A percentile compares a stretch with the other conserved stretches of the same genome.
These are phyloP conservation scores for Ploceus nigricollis DNA, from an alignment of 2,113 vertebrate species.

Conservation along the genomic window DNA sequence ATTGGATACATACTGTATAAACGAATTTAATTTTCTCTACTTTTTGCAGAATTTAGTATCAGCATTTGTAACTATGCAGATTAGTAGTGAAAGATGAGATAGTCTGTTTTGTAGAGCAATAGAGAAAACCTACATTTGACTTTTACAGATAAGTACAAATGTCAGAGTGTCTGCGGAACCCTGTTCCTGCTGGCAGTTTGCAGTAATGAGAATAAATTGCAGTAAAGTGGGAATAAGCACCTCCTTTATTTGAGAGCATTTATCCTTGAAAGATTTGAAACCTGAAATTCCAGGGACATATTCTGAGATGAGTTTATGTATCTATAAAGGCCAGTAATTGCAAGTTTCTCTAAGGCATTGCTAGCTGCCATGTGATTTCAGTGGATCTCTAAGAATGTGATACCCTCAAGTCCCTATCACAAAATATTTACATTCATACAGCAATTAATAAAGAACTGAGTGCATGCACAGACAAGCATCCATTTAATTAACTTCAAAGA, in stretches of 20 bases:
- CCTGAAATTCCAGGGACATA: neutral
- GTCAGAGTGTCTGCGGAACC: neutral
- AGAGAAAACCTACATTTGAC: neutral
- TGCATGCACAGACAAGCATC: neutral
- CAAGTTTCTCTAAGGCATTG: neutral
- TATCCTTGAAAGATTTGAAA: neutral
- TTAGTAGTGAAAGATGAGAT: neutral
- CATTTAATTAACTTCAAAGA: neutral
- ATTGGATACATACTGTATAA: neutral
- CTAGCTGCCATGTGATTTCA: neutral
- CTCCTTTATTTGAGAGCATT: neutral
- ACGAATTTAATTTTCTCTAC: neutral
- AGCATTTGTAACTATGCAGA: neutral
- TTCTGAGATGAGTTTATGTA: neutral
- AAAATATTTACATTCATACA: neutral
- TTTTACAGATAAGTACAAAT: neutral
- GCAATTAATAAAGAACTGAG: neutral
- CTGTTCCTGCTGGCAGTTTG: neutral
- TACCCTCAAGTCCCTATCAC: neutral
- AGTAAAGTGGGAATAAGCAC: neutral
- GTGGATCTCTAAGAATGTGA: neutral
- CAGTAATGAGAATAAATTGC: neutral
- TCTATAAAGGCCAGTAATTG: neutral
- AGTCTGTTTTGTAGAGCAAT: neutral
- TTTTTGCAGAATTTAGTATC: neutral